Base-by-base conservation (phyloP, 2,888 invertebrate species). In the Diogma glabrata region DNA sequence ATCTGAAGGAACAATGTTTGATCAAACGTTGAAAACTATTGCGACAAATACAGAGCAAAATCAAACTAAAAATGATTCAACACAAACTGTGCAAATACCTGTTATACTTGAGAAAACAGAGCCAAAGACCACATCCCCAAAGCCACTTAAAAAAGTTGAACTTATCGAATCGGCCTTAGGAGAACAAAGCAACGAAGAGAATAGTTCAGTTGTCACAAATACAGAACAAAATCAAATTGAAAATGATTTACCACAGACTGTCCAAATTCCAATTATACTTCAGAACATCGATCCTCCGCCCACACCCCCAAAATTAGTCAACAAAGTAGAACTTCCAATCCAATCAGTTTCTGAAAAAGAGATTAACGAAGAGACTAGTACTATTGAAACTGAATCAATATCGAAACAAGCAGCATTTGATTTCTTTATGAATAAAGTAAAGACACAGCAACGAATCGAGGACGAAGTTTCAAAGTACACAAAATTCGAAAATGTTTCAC, bases 371-470 rank as follows among this genome's bases (percentile, higher is more conserved):
- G 47, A 53, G 52, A 45, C 52, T 56, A 30, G 40, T 10, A 28
- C 51, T 7, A 70, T 78, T 52, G 77, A 81, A 63, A 75, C 75
- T 1, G 71, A 72, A 30, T 77, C 77, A 7, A 79, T 82, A 54
- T 75, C 78, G 6, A 81, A 77, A 58, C 74, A 79, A 56, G 77
- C 78, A 50, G 81, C 82, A 2, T 68, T 81, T 46, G 79, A 79
- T 59, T 83, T 77, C 62, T 82, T 82, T 59, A 79, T 81, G 53
- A 77, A 75, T 14, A 77, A 81, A 63, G 76, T 82, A 19, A 59
- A 60, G 51, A 55, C 71, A 63, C 56, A 63, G 62, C n/a, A 64
- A 60, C 9, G 62, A 67, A 45, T 66, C n/a, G 61, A 64, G 36
- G 70, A 70, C 23, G 43, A 43, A 23, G 23, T 43, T n/a, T 23